These are phyloP conservation scores for Antigone vipio DNA, from an alignment of 2,113 vertebrate species.

Conservation along the genomic window DNA sequence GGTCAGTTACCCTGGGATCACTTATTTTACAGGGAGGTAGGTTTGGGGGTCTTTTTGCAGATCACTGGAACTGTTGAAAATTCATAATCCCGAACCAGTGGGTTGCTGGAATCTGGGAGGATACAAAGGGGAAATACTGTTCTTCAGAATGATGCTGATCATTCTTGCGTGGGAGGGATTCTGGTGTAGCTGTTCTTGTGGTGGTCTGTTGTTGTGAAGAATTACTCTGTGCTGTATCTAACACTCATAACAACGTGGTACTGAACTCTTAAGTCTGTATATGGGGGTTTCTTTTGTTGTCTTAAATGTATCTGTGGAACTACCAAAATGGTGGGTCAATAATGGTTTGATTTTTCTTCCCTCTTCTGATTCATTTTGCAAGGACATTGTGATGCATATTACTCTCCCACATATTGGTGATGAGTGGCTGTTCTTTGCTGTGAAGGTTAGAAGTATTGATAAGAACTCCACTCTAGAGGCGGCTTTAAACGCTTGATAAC, in stretches of 20 bases:
- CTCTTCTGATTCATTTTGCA: not conserved
- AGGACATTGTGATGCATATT: not conserved
- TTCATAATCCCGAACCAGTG: not conserved
- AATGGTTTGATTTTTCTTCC: not conserved
- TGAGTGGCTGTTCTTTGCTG: not conserved
- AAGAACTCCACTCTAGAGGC: not conserved
- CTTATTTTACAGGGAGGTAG: not conserved
- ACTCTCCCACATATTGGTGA: not conserved
- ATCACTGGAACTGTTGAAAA: not conserved
- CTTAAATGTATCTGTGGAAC: not conserved
- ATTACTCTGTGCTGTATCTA: not conserved
- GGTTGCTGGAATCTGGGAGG: not conserved
- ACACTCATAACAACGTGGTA: fast-evolving
- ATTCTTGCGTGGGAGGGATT: not conserved
- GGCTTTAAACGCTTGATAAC: not conserved
- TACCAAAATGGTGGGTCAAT: not conserved
- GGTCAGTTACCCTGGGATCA: not conserved
- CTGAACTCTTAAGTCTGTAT: not conserved
- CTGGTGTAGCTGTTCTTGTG: not conserved
- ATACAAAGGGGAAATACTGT: not conserved
- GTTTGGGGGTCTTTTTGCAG: not conserved
- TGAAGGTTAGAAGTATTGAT: not conserved
- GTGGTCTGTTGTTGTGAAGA: not conserved
- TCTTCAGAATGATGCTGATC: not conserved
- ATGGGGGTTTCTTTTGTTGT: not conserved